Evolutionary conservation across 2,888 invertebrate species (phyloP).

Genomic region (Drosophila pseudotakahashii): DNA sequence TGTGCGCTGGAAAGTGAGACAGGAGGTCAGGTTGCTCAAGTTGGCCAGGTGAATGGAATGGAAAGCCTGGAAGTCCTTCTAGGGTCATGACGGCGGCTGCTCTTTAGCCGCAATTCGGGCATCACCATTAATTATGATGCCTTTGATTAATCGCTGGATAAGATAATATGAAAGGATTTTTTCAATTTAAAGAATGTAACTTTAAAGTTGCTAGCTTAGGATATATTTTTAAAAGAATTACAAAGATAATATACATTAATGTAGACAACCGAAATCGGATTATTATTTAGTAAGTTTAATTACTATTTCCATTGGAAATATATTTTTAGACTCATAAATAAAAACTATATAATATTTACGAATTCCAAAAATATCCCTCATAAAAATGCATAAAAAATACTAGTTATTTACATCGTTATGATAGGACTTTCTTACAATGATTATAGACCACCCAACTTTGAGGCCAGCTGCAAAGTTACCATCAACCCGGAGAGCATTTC

Average conservation of each 20-base stretch:
- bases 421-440: too few species aligned
- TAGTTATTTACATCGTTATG: too few species aligned
- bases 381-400: too few species aligned
- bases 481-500: background rate
- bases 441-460: background rate
- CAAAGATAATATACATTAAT: too few species aligned
- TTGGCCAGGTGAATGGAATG: conserved; percentile 32
- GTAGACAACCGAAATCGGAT: too few species aligned
- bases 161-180: background rate
- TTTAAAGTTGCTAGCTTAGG: background rate
- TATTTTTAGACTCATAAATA: too few species aligned
- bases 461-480: background rate
- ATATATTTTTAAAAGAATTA: too few species aligned
- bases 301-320: too few species aligned
- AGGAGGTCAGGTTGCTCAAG: conserved; percentile 39
- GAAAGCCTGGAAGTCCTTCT: conserved; percentile 36
- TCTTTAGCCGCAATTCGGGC: conserved; percentile 14
- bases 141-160: conserved; percentile 23
- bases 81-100: conserved; percentile 25
- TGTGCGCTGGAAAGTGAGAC: conserved; percentile 39
- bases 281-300: too few species aligned
- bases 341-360: too few species aligned
- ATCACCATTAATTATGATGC: conserved; percentile 33
- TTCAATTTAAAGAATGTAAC: background rate
- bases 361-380: too few species aligned